Evolutionary conservation across 2,888 invertebrate genomes (phyloP).

Genomic region (Pandemis corylana): DNA sequence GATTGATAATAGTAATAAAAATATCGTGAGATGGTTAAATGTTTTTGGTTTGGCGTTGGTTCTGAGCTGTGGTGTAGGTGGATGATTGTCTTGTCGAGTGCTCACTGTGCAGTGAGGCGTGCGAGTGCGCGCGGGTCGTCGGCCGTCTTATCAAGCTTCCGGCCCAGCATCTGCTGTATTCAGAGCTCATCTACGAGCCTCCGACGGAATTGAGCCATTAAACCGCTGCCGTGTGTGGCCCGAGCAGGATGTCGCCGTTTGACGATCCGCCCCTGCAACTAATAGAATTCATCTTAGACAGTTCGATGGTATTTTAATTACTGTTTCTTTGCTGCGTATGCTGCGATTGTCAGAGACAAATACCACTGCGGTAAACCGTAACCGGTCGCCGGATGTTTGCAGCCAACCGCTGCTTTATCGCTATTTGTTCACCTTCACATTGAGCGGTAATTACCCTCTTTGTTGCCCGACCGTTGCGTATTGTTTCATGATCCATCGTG

Average conservation of each 20-base stretch:
- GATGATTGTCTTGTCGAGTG: not conserved
- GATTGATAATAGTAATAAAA: not conserved
- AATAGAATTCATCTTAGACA: not conserved
- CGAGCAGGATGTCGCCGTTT: conserved; percentile 34
- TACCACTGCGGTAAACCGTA: conserved; percentile 1
- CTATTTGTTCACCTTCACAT: conserved; percentile 41
- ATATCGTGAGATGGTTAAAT: not conserved
- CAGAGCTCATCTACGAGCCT: conserved; percentile 29
- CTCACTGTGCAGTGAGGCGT: not conserved
- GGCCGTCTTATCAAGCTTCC: conserved; percentile 39
- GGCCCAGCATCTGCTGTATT: conserved; percentile 34
- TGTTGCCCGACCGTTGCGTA: conserved; percentile 12
- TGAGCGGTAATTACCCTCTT: conserved; percentile 30
- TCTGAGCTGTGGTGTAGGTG: not conserved
- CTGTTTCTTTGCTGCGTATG: not conserved
- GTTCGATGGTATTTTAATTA: not conserved
- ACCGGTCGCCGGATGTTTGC: conserved; percentile 38
- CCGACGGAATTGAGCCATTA: conserved; percentile 33
- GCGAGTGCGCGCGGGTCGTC: conserved; percentile 23
- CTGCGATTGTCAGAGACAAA: conserved; percentile 28
- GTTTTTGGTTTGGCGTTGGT: not conserved
- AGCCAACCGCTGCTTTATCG: conserved; percentile 30
- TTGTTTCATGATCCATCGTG: not conserved
- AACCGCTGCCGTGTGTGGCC: conserved; percentile 30
- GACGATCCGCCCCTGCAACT: conserved; percentile 4